These are phyloP conservation scores for Ciona savignyi DNA, from an alignment of 23 tunicate genomes.

Conservation along the genomic window DNA sequence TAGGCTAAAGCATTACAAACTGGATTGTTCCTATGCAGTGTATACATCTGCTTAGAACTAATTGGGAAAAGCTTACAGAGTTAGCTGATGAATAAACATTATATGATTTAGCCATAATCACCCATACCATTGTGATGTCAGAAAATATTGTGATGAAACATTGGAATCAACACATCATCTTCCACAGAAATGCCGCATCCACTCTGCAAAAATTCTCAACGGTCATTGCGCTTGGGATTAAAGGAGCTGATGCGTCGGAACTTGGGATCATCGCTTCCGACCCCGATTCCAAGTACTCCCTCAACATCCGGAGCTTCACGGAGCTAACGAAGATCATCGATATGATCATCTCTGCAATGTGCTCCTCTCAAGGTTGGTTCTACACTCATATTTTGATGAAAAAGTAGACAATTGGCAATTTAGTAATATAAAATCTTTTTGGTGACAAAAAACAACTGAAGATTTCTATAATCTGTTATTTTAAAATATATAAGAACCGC, in stretches of 20 bases:
- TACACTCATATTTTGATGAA: too few relatives aligned
- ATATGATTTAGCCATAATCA: too few relatives aligned
- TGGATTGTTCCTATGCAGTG: too few relatives aligned
- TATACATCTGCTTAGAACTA: too few relatives aligned
- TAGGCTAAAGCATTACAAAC: too few relatives aligned
- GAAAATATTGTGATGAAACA: too few relatives aligned
- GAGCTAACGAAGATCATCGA: slow-evolving; percentile 19
- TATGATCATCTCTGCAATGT: slow-evolving; percentile 12
- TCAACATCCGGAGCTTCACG: slow-evolving; percentile 13
- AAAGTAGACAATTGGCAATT: background rate
- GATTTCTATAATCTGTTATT: too few relatives aligned
- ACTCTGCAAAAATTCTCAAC: slow-evolving; percentile 18
- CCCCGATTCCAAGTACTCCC: slow-evolving; percentile 19
- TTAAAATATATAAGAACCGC: too few relatives aligned
- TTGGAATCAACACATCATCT: too few relatives aligned
- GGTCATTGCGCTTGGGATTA: slow-evolving; percentile 39
- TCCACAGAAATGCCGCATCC: slow-evolving; percentile 11
- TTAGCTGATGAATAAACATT: too few relatives aligned
- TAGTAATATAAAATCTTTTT: background rate
- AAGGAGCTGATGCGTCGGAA: slow-evolving; percentile 15
- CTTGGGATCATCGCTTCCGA: slow-evolving; percentile 29
- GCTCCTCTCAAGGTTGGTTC: slow-evolving; percentile 27
- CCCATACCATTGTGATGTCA: too few relatives aligned
- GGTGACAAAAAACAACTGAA: background rate
- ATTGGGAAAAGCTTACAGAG: too few relatives aligned